A percentile compares a stretch with the other conserved stretches of the same genome.
Conservation (phyloP, 2,888 invertebrate species). For the Ornithoptera alexandrae region DNA sequence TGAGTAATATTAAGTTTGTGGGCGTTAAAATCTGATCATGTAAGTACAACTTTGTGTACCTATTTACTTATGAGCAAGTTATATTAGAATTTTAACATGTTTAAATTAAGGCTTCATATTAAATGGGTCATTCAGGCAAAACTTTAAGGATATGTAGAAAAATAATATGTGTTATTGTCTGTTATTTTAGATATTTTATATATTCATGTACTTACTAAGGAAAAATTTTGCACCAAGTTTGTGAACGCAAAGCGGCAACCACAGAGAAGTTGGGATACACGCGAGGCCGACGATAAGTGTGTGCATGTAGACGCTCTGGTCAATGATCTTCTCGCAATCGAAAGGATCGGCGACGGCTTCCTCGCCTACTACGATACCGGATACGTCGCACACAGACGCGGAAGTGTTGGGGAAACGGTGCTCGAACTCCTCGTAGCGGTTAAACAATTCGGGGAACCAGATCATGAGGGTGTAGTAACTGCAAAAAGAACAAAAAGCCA, state of each 20-base stretch:
- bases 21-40: no score
- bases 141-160: background rate
- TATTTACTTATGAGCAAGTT: no score
- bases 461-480: constrained; percentile 95
- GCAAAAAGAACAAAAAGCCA: constrained; percentile 39
- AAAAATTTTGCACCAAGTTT: constrained; percentile 90
- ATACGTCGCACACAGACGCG: constrained; percentile 89
- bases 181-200: background rate
- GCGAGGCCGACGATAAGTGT: constrained; percentile 89
- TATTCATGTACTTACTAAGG: constrained; percentile 81
- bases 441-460: constrained; percentile 95
- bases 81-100: no score
- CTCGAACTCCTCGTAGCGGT: constrained; percentile 89
- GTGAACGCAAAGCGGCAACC: constrained; percentile 89
- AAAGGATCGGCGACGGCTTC: constrained; percentile 68
- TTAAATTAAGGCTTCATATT: no score
- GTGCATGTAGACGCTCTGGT: constrained; percentile 85
- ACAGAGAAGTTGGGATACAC: constrained; percentile 89
- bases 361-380: constrained; percentile 80
- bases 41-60: no score
- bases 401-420: constrained; percentile 81
- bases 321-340: constrained; percentile 83
- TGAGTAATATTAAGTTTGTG: background rate
- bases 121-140: background rate
- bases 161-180: background rate